A percentile compares a stretch with the other conserved stretches of the same genome.
These are phyloP conservation scores for Acromyrmex echinatior DNA, from an alignment of 1,140 invertebrate species.

Conservation along the genomic window DNA sequence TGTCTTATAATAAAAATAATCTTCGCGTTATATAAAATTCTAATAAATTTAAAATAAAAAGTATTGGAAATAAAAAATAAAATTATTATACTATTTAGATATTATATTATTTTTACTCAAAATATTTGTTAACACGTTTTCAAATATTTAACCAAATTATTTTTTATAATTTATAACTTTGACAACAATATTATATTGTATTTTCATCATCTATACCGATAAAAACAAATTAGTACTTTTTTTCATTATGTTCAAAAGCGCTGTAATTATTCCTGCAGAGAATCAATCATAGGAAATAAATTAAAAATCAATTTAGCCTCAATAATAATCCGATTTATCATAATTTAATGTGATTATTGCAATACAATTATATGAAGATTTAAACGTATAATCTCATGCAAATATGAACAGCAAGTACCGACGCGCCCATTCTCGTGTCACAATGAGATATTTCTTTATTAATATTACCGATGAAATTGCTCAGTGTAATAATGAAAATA, in stretches of 20 bases:
- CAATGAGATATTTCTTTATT: slow-evolving; percentile 39
- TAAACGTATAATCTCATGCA: neutral
- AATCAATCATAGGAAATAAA: neutral
- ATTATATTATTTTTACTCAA: neutral
- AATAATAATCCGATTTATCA: slow-evolving; percentile 9
- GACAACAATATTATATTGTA: neutral
- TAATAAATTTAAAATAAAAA: neutral
- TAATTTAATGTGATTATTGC: slow-evolving; percentile 12
- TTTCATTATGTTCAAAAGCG: neutral
- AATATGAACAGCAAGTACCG: neutral
- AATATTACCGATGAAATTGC: slow-evolving; percentile 15
- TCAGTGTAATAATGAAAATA: slow-evolving; percentile 18
- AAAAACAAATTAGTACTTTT: neutral
- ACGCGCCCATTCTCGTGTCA: neutral
- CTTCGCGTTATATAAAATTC: neutral
- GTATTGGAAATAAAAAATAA: neutral
- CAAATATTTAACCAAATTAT: neutral
- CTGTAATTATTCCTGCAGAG: neutral
- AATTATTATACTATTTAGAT: neutral
- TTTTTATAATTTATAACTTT: slow-evolving; percentile 36
- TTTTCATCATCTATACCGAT: neutral
- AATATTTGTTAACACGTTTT: slow-evolving; percentile 1
- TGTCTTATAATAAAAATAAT: neutral
- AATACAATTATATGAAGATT: neutral
- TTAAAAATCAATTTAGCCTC: slow-evolving; percentile 1